These are phyloP conservation scores for Achroia grisella DNA, from an alignment of 1,140 invertebrate species.

Conservation along the genomic window DNA sequence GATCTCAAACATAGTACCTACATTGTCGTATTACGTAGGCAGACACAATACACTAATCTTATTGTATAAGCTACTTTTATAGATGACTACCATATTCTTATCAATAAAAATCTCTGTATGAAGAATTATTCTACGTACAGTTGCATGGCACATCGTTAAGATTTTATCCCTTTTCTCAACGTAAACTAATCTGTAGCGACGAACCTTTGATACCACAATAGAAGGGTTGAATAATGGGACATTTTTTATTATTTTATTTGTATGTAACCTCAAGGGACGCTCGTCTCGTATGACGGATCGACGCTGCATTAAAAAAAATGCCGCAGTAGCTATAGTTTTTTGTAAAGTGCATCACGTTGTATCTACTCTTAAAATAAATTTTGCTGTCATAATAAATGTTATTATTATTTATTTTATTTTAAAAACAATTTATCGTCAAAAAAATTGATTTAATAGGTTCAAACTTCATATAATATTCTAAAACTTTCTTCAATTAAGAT, in stretches of 20 bases:
- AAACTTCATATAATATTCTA: no score
- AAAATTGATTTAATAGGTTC: no score
- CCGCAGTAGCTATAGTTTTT: not conserved
- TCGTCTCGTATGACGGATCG: slow-evolving; percentile 50
- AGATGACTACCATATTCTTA: slow-evolving; percentile 53
- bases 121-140: slow-evolving; percentile 57
- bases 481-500: no score
- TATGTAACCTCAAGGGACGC: slow-evolving; percentile 34
- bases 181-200: slow-evolving; percentile 60
- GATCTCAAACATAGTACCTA: not conserved
- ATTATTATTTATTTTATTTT: no score
- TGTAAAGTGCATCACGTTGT: no score
- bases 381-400: no score
- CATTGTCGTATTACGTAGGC: not conserved
- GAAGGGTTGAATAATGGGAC: slow-evolving; percentile 59
- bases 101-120: slow-evolving; percentile 61
- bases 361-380: no score
- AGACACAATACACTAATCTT: not conserved
- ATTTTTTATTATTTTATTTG: slow-evolving; percentile 61
- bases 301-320: slow-evolving; percentile 18
- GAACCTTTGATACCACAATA: slow-evolving; percentile 49
- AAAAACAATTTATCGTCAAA: no score
- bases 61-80: slow-evolving; percentile 22
- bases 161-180: slow-evolving; percentile 56
- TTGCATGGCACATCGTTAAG: slow-evolving; percentile 61